Percentiles rank a stretch among this genome's conserved stretches.
Evolutionary conservation across 2,113 vertebrate species (phyloP).

Genomic region (Butorides virescens): DNA sequence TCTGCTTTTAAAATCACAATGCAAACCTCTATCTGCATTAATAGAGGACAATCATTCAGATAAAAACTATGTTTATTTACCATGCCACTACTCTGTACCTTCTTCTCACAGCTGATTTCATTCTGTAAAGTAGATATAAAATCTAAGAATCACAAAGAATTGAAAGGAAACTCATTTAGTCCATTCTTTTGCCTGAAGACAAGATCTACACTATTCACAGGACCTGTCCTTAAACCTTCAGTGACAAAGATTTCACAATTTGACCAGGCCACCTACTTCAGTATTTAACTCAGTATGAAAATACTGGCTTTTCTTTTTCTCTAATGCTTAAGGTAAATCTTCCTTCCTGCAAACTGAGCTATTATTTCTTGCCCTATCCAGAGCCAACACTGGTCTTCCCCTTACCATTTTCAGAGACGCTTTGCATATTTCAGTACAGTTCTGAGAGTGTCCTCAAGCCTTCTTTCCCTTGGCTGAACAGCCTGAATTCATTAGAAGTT

Average conservation of each 20-base stretch:
- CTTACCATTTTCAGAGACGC: not conserved
- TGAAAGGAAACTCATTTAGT: not conserved
- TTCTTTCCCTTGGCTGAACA: not conserved
- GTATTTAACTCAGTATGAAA: not conserved
- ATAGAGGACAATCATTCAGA: not conserved
- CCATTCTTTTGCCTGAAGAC: not conserved
- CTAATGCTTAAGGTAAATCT: not conserved
- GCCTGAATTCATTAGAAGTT: not conserved
- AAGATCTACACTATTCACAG: not conserved
- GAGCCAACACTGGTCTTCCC: not conserved
- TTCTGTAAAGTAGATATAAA: not conserved
- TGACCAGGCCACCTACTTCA: not conserved
- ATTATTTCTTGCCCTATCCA: not conserved
- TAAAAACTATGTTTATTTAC: not conserved
- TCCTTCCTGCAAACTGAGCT: not conserved
- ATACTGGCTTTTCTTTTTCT: not conserved
- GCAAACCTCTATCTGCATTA: not conserved
- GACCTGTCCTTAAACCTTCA: not conserved
- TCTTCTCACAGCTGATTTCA: not conserved
- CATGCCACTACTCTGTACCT: not conserved
- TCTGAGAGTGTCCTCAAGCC: not conserved
- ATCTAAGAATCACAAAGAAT: not conserved
- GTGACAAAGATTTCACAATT: not conserved
- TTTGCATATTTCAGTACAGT: not conserved
- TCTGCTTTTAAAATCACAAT: not conserved